Percentiles rank a stretch among this genome's conserved stretches.
phyloP scores from a whole-genome alignment of 2,888 invertebrate species.

The Nematopogon swammerdamellus region DNA sequence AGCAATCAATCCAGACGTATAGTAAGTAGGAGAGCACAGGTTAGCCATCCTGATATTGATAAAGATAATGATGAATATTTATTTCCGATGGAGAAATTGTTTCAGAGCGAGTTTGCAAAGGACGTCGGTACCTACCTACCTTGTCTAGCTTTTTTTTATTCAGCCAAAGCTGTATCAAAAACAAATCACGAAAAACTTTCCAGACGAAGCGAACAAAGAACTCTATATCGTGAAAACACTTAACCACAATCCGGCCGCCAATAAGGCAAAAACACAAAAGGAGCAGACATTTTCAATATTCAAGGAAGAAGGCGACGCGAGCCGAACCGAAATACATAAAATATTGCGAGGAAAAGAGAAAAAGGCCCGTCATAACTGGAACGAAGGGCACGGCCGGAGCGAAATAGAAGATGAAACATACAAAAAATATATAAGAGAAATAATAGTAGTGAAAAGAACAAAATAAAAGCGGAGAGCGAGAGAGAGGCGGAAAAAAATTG shows the following conservation, averaged over 20 bases:
- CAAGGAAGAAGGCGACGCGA: conserved; percentile 6
- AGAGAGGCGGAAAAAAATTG: conserved; percentile 42
- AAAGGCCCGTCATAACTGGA: conserved; percentile 13
- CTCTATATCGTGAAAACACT: conserved; percentile 16
- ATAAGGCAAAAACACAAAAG: conserved; percentile 9
- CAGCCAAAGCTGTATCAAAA: background rate
- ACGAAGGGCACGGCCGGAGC: conserved; percentile 5
- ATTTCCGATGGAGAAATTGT: too few species aligned
- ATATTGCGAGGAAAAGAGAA: background rate
- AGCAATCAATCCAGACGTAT: too few species aligned
- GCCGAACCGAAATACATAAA: conserved; percentile 3
- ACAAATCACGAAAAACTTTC: background rate
- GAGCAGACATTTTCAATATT: background rate
- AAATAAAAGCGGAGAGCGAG: conserved; percentile 45
- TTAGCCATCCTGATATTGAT: background rate
- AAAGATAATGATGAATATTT: too few species aligned
- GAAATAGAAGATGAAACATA: conserved; percentile 26
- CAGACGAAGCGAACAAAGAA: background rate
- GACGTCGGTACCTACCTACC: too few species aligned
- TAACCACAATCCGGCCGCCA: conserved; percentile 45
- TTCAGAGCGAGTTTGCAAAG: too few species aligned
- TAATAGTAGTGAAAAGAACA: conserved; percentile 48
- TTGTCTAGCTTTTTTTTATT: background rate
- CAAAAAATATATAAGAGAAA: conserved; percentile 52
- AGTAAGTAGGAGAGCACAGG: too few species aligned